phyloP scores from a whole-genome alignment of 2,113 vertebrate species.

The Prietella phreatophila region DNA sequence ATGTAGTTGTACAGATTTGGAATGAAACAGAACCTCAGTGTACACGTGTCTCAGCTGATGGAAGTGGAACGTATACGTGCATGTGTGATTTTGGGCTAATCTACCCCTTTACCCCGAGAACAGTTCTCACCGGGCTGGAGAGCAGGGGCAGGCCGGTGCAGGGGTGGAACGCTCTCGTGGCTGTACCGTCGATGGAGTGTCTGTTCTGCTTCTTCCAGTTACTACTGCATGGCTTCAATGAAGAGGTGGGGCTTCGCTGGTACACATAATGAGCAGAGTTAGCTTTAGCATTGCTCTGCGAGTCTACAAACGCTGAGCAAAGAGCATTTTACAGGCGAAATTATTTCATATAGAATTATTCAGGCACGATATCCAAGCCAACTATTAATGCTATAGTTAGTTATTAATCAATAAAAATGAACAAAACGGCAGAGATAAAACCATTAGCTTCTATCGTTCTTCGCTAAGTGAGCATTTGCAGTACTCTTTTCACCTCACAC shows the following conservation, averaged over 20 bases:
- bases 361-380: background rate
- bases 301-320: background rate
- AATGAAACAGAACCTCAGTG: background rate
- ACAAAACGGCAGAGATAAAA: background rate
- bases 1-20: background rate
- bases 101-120: background rate
- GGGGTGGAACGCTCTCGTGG: conserved; percentile 94
- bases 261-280: conserved; percentile 44
- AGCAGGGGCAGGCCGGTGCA: conserved; percentile 95
- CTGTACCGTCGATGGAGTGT: conserved; percentile 86
- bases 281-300: background rate
- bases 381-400: background rate
- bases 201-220: conserved; percentile 87
- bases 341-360: background rate
- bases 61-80: background rate
- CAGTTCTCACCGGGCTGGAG: conserved; percentile 88
- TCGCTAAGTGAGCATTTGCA: background rate
- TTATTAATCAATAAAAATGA: background rate
- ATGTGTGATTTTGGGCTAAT: background rate
- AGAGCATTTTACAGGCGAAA: background rate
- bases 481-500: background rate
- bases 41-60: background rate
- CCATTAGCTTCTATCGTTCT: background rate
- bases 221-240: conserved; percentile 79
- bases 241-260: conserved; percentile 73